Evolutionary conservation across 2,113 vertebrate genomes (phyloP).

Genomic region (Actinemys pallida): DNA sequence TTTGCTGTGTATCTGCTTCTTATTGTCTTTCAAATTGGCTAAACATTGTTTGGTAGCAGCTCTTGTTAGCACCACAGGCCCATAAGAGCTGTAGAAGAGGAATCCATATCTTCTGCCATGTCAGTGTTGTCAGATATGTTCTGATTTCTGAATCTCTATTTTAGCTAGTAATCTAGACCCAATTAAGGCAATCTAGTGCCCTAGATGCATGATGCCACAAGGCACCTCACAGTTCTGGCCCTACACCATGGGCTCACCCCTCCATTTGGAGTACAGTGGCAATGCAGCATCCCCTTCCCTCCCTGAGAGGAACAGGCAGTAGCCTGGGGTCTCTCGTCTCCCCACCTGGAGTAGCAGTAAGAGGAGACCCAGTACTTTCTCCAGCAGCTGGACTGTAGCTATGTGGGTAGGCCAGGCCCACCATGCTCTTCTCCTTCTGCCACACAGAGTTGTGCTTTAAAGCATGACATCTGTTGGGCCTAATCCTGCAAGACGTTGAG

Average conservation of each 20-base stretch:
- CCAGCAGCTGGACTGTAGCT: constrained; percentile 1
- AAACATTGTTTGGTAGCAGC: neutral
- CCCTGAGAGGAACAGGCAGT: neutral
- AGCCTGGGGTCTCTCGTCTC: accelerated
- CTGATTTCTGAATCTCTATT: neutral
- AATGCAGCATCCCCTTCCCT: neutral
- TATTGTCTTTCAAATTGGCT: neutral
- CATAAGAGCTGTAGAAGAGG: neutral
- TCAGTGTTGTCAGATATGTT: neutral
- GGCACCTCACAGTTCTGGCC: neutral
- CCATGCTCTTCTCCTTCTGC: neutral
- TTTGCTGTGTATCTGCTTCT: neutral
- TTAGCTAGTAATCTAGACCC: neutral
- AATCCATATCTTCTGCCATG: neutral
- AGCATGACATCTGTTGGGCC: neutral
- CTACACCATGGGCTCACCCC: neutral
- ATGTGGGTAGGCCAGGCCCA: neutral
- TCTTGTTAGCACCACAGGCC: neutral
- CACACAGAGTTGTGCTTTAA: neutral
- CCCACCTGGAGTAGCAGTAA: neutral
- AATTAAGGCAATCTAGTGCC: neutral
- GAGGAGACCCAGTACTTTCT: neutral
- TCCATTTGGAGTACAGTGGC: neutral
- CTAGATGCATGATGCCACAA: neutral
- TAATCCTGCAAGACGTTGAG: neutral